Base-by-base conservation (phyloP, 2,113 vertebrate genomes). In the Percopsis transmontana region DNA sequence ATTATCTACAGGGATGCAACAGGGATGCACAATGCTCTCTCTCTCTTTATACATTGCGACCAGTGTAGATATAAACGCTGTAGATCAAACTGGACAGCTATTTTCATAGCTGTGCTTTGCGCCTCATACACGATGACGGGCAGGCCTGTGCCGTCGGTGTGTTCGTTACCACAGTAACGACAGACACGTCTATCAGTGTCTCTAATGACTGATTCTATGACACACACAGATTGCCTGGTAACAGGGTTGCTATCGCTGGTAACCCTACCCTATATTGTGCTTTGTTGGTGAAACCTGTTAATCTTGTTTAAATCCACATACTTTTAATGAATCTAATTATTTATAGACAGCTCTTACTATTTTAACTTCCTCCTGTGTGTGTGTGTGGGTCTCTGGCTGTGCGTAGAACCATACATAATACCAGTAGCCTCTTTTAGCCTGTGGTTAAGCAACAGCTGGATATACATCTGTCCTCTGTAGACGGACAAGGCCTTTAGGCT, bases 151-250 rank as follows among this genome's bases (percentile, higher is more conserved):
- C 19, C 15, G 23, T 45, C 19, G 5, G 11, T 38, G 19, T 44
- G 50, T 58, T 19, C 44, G 62, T 65, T 18, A 8, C n/a, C 15
- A 42, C 55, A 15, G 15, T 15, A 60, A 42, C 39, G 11, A 13
- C 54, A 40, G 53, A 58, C 59, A 51, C 66, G 38, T 62, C 45
- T 67, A 20, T 53, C 61, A 67, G 68, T 73, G 65, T 1, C 59
- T 19, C 6, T 54, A 71, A 83, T 76, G 76, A 72, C 23, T 65
- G 63, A 76, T 72, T 41, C 61, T 80, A 72, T 74, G 74, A 64
- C 62, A 76, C 44, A 23, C 40, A 42, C 40, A 74, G 59, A 65
- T 74, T 76, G 67, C 61, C 23, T 69, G 70, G 70, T 74, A 66
- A 79, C 45, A 1, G 62, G 40, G 27, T 47, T 45, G 8, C 0